phyloP scores from a whole-genome alignment of 2,888 invertebrate genomes.

The Troides helena region DNA sequence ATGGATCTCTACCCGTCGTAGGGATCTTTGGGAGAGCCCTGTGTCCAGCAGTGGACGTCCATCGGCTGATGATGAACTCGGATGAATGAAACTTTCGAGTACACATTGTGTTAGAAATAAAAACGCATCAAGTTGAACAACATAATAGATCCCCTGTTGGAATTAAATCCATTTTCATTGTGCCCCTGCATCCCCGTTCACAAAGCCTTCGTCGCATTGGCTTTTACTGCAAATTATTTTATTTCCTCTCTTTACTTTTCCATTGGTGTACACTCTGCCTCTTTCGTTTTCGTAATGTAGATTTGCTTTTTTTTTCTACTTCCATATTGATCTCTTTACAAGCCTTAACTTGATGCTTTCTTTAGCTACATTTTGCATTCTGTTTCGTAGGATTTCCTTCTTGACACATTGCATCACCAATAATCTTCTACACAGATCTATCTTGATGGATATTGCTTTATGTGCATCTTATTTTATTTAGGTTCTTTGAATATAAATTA shows the following conservation, averaged over 20 bases:
- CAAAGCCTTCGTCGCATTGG: conserved; percentile 19
- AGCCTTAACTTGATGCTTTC: not conserved
- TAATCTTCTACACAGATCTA: too few species aligned
- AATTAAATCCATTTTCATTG: conserved; percentile 15
- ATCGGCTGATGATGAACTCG: too few species aligned
- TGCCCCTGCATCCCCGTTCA: not conserved
- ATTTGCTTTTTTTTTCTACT: conserved; percentile 1
- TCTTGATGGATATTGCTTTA: too few species aligned
- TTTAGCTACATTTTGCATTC: not conserved
- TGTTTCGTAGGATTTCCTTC: not conserved
- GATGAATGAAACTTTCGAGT: too few species aligned
- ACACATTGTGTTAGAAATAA: not conserved
- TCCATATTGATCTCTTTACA: conserved; percentile 2
- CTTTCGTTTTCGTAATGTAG: conserved; percentile 1
- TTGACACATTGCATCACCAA: too few species aligned
- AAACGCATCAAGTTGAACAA: not conserved
- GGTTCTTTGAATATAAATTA: too few species aligned
- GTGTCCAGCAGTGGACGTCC: too few species aligned
- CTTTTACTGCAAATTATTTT: conserved; percentile 26
- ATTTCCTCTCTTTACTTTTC: conserved; percentile 10
- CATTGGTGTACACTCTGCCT: conserved; percentile 8
- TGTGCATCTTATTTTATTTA: too few species aligned
- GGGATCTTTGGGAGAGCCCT: too few species aligned
- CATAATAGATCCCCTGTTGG: conserved; percentile 8
- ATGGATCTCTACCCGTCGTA: too few species aligned